Evolutionary conservation across 2,797 vertebrate genomes (phyloP), one percentile per base, ranked within the genome.

Genomic region (Parotocinclus haroldoi): DNA sequence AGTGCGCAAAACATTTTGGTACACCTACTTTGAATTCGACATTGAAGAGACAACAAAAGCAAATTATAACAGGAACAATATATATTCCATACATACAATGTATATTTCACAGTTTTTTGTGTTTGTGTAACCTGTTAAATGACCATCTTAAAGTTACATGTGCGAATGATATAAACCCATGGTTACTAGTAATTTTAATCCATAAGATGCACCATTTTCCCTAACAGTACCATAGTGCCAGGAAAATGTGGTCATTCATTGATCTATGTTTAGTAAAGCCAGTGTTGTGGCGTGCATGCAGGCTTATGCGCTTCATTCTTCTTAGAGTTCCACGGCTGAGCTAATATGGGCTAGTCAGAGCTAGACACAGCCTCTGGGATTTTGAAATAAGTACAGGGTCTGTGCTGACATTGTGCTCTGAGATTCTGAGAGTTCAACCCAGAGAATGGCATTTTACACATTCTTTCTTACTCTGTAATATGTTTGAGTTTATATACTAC

Each of bases 321-420:
- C 88, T 88, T 86, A 88, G 87, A 80, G 81, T 86, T 87, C 80
- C 87, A 86, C 83, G 89, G 84, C 82, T 80, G 86, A 87, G 88
- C 85, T 91, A 91, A 91, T 91, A 86, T 85, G 83, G 85, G 84
- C 85, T 87, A 81, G 71, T 81, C 86, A 85, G 85, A 80, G 81
- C 83, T 87, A 89, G 87, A 86, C 89, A 90, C 87, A 78, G 84
- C 90, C 89, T 89, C 83, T 84, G 88, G 89, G 90, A 90, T 85
- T 87, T 57, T 80, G 84, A 82, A 82, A 86, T 85, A 85, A 87
- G 88, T 87, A 87, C 84, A 86, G 80, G 13, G 66, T 85, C 82
- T 76, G 83, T 86, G 83, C 82, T 79, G 83, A 88, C 83, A 80
- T 81, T 80, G 85, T 83, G 82, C 84, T 81, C 82, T 78, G 79